phyloP scores from a whole-genome alignment of 2,888 invertebrate species.

The Drosophila formosana region DNA sequence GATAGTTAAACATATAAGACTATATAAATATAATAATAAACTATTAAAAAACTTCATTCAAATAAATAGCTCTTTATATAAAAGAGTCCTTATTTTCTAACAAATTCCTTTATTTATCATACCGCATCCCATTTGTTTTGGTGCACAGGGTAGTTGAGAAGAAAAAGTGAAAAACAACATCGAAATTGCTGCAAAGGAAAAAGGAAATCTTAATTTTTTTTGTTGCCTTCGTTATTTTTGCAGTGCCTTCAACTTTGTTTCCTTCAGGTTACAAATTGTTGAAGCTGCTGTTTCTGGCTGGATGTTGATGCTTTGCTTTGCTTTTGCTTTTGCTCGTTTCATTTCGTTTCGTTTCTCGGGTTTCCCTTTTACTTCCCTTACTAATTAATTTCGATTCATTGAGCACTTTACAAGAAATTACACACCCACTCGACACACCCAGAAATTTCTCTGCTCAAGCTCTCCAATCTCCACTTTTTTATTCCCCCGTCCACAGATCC shows the following conservation, averaged over 20 bases:
- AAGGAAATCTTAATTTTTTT: slow-evolving; percentile 72
- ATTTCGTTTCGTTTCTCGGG: slow-evolving; percentile 30
- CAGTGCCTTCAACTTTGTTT: slow-evolving; percentile 63
- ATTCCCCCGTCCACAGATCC: slow-evolving; percentile 18
- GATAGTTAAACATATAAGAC: too few species aligned
- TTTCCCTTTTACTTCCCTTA: slow-evolving; percentile 66
- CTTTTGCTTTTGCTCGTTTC: slow-evolving; percentile 38
- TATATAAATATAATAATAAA: too few species aligned
- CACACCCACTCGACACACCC: slow-evolving; percentile 62
- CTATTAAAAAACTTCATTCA: too few species aligned
- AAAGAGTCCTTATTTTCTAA: background rate
- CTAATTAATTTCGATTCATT: slow-evolving; percentile 83
- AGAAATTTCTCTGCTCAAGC: slow-evolving; percentile 5
- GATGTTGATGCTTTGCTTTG: slow-evolving; percentile 20
- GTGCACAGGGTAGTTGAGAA: background rate
- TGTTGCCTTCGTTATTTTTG: slow-evolving; percentile 61
- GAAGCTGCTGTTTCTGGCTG: slow-evolving; percentile 39
- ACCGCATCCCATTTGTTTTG: background rate
- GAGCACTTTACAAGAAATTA: slow-evolving; percentile 79
- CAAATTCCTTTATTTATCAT: background rate
- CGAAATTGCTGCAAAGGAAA: slow-evolving; percentile 59
- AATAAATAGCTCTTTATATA: too few species aligned
- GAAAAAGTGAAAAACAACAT: slow-evolving; percentile 24
- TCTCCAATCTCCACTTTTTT: slow-evolving; percentile 19
- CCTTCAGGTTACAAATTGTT: slow-evolving; percentile 76